Evolutionary conservation across 2,797 vertebrate species (phyloP), one percentile per base, ranked within the genome.

Genomic region (Anguilla anguilla): DNA sequence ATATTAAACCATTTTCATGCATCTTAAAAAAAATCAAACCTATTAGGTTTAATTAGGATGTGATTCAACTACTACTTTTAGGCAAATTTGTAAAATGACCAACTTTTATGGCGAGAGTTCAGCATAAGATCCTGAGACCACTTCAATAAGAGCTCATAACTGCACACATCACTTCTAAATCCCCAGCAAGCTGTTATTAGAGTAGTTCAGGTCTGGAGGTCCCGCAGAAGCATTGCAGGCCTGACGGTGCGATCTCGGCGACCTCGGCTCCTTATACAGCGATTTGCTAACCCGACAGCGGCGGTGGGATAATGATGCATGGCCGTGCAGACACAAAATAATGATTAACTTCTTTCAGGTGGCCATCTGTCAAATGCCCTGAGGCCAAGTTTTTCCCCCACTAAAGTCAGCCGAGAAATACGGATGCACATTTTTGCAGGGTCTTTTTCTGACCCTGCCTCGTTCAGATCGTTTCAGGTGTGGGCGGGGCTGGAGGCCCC

Each of bases 291-390:
- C 35, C 74, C 19, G 74, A 77, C 74, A 77, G 39, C 74, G 43
- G 74, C 74, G 43, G 74, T 5, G 22, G 31, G 39, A 77, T 77
- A 77, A 77, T 39, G 74, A 77, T 77, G 74, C 74, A 77, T 77
- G 35, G 74, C 74, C 19, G 17, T 35, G 15, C 35, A 43, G 74
- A 77, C 39, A n/a, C 74, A 28, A 77, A 77, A 77, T 77, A 43
- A 77, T 43, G 74, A 77, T 77, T 77, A 77, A 77, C 74, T 43
- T 77, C 74, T 43, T 77, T 77, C 74, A 77, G 74, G 19, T 77
- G 74, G 74, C 74, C 74, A 77, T 77, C 74, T 77, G 74, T 77
- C 74, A 77, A 77, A 77, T 77, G 35, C 74, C 35, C 35, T 77
- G 74, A 77, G 74, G 74, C 74, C 74, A 77, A 43, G 13, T 77